Evolutionary conservation across 2,113 vertebrate genomes (phyloP).

Genomic region (Ictidomys tridecemlineatus): DNA sequence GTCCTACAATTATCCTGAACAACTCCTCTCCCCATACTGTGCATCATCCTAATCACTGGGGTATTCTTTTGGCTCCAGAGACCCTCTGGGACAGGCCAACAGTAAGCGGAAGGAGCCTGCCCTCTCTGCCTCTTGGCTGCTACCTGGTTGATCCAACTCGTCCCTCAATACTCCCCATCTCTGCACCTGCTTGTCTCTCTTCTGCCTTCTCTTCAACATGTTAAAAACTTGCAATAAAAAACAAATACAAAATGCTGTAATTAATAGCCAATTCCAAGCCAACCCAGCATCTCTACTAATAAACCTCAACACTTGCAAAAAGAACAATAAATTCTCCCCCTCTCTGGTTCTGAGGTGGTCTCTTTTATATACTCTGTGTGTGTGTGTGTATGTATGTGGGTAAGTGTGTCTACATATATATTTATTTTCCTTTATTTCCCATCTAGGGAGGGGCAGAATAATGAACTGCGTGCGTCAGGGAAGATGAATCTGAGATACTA

Average conservation of each 20-base stretch:
- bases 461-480: constrained; percentile 92
- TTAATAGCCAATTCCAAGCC: constrained; percentile 70
- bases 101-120: constrained; percentile 19
- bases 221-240: constrained; percentile 73
- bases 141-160: constrained; percentile 55
- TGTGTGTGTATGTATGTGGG: constrained; percentile 86
- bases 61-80: not conserved
- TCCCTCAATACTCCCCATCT: constrained; percentile 68
- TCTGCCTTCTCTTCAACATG: constrained; percentile 80
- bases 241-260: constrained; percentile 68
- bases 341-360: constrained; percentile 80
- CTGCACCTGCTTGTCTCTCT: constrained; percentile 83
- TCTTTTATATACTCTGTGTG: constrained; percentile 79
- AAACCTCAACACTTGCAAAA: constrained; percentile 84
- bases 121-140: not conserved
- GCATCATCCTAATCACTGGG: constrained; percentile 11
- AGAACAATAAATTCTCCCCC: constrained; percentile 84
- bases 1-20: not conserved
- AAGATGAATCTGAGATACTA: constrained; percentile 94
- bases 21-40: not conserved
- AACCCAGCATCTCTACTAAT: constrained; percentile 80
- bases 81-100: constrained; percentile 17
- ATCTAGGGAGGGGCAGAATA: constrained; percentile 90
- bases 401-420: constrained; percentile 82
- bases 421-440: constrained; percentile 90